Percentiles rank a stretch among this genome's conserved stretches.
Evolutionary conservation across 1,140 invertebrate species (phyloP).

Genomic region (Aculops lycopersici): DNA sequence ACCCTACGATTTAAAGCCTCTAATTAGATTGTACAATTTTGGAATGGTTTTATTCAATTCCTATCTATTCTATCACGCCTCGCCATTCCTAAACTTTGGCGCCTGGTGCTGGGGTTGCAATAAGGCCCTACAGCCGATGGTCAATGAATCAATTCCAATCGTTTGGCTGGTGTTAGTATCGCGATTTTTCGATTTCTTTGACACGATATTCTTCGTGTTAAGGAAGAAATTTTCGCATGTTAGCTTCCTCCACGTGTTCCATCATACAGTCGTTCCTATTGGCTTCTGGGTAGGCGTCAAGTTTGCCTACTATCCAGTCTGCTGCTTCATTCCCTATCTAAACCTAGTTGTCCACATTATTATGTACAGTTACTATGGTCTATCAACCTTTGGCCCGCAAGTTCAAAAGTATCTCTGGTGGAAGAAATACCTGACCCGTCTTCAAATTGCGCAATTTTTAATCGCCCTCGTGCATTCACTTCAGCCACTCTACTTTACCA

Average conservation of each 20-base stretch:
- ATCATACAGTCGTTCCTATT: conserved; percentile 68
- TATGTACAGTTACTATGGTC: conserved; percentile 24
- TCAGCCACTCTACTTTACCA: neutral
- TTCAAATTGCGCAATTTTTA: conserved; percentile 18
- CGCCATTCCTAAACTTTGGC: neutral
- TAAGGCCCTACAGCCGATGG: neutral
- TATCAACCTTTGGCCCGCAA: conserved; percentile 20
- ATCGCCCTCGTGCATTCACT: neutral
- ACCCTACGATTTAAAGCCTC: conserved; percentile 1
- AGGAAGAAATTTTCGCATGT: conserved; percentile 69
- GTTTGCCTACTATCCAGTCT: conserved; percentile 22
- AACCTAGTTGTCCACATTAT: conserved; percentile 25
- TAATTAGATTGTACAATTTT: conserved; percentile 5
- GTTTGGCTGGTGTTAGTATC: neutral
- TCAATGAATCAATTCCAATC: neutral
- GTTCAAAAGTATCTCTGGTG: conserved; percentile 23
- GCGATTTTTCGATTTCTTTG: neutral
- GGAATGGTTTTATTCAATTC: neutral
- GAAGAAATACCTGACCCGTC: conserved; percentile 23
- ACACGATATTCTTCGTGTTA: conserved; percentile 45
- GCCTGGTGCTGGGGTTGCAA: neutral
- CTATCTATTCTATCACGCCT: neutral
- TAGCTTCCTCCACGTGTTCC: conserved; percentile 68
- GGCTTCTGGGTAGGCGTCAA: conserved; percentile 81
- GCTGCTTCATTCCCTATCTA: neutral